Evolutionary conservation across 1,140 invertebrate species (phyloP).

Genomic region (Pygmarrhopalites habei): DNA sequence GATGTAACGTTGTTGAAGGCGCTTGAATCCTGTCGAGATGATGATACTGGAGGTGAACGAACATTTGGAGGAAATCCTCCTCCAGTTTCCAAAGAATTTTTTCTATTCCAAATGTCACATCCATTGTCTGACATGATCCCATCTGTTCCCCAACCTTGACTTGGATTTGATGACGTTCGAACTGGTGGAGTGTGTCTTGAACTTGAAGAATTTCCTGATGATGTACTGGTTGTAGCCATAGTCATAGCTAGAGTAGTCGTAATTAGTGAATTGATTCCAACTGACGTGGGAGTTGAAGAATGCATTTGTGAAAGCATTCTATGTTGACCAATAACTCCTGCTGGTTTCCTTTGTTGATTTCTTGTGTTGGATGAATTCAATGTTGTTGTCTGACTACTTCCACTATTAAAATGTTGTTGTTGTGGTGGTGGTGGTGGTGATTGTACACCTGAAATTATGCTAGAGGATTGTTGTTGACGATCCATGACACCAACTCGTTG

Average conservation of each 20-base stretch:
- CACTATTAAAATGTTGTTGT: conserved; percentile 5
- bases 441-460: background rate
- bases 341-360: conserved; percentile 6
- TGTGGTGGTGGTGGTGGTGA: background rate
- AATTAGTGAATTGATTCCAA: background rate
- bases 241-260: conserved; percentile 2
- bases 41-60: background rate
- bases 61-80: background rate
- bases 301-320: conserved; percentile 1
- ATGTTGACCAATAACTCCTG: conserved; percentile 25
- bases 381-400: background rate
- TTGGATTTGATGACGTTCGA: background rate
- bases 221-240: background rate
- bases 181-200: conserved; percentile 17
- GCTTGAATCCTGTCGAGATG: background rate
- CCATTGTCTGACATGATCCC: conserved; percentile 27
- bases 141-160: background rate
- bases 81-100: conserved; percentile 2
- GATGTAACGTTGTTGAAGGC: conserved; percentile 1
- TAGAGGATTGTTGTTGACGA: background rate
- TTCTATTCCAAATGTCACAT: conserved; percentile 29
- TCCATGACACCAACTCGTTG: conserved; percentile 5
- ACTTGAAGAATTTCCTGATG: background rate
- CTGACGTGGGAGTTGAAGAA: background rate
- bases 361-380: background rate